Percentiles rank a stretch among this genome's conserved stretches.
phyloP scores from a whole-genome alignment of 2,888 invertebrate genomes.

The Elysia crispata region DNA sequence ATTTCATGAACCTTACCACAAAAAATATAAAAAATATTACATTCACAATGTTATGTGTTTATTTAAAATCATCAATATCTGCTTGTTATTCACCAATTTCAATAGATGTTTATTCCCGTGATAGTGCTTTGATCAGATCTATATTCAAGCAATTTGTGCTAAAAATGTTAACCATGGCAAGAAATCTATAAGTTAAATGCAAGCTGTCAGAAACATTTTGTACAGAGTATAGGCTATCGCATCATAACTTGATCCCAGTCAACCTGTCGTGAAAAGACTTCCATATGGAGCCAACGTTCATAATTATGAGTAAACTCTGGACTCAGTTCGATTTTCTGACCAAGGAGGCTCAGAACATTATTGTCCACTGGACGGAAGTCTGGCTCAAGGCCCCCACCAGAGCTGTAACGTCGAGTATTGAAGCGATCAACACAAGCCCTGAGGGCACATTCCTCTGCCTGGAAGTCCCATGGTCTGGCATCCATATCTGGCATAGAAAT shows the following conservation, averaged over 20 bases:
- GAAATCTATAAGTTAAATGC: no score
- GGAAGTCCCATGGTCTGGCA: conserved; percentile 96
- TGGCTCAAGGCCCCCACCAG: conserved; percentile 79
- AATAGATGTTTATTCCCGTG: no score
- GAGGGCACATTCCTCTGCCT: conserved; percentile 96
- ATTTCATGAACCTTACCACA: no score
- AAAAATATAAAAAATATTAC: no score
- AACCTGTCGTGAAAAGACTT: conserved; percentile 90
- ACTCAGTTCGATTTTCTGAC: conserved; percentile 88
- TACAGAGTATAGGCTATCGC: conserved; percentile 12
- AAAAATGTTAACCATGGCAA: no score
- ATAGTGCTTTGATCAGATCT: no score
- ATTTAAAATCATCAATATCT: no score
- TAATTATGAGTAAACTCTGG: conserved; percentile 86
- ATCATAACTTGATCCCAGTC: conserved; percentile 81
- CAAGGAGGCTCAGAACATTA: conserved; percentile 89
- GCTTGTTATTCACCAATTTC: no score
- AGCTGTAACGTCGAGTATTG: conserved; percentile 91
- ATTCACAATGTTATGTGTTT: no score
- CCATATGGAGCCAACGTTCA: conserved; percentile 95
- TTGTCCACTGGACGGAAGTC: conserved; percentile 86
- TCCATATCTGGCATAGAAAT: conserved; percentile 85
- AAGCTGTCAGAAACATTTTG: no score
- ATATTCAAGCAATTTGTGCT: no score
- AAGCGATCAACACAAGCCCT: conserved; percentile 96